Conservation (phyloP, 2,113 vertebrate genomes). For the Phoenicopterus ruber region DNA sequence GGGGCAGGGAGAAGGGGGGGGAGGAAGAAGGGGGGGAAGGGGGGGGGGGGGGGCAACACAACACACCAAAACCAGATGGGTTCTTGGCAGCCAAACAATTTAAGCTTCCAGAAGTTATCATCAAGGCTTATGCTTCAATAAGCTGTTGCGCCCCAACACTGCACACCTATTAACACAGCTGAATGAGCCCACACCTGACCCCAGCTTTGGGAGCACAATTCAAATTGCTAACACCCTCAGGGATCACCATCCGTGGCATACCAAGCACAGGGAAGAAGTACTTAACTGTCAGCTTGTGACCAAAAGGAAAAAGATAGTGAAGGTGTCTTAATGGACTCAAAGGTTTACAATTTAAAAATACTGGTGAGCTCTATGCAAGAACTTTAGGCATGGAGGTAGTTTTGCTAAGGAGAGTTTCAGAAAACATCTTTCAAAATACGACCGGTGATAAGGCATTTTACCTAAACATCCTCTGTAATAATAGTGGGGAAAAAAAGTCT, state of each 20-base stretch:
- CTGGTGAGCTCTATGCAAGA: neutral
- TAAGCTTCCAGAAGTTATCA: neutral
- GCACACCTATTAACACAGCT: neutral
- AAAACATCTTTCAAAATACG: neutral
- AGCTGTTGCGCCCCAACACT: neutral
- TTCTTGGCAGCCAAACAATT: neutral
- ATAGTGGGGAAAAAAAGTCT: neutral
- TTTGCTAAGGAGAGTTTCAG: neutral
- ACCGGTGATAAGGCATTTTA: neutral
- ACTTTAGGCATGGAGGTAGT: neutral
- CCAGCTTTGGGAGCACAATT: neutral
- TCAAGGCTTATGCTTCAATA: neutral
- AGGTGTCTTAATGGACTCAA: neutral
- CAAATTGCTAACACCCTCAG: neutral
- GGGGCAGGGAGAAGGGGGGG: too few relatives aligned
- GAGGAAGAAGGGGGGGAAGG: too few relatives aligned
- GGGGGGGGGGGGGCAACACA: too few relatives aligned
- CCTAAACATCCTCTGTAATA: neutral
- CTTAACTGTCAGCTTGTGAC: neutral
- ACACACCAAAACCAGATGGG: neutral
- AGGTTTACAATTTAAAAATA: neutral
- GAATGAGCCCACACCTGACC: neutral
- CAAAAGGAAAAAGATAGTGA: neutral
- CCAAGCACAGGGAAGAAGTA: neutral
- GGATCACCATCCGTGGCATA: neutral